These are phyloP conservation scores for Scaptomyza flava DNA, from an alignment of 2,888 invertebrate genomes.

Conservation along the genomic window DNA sequence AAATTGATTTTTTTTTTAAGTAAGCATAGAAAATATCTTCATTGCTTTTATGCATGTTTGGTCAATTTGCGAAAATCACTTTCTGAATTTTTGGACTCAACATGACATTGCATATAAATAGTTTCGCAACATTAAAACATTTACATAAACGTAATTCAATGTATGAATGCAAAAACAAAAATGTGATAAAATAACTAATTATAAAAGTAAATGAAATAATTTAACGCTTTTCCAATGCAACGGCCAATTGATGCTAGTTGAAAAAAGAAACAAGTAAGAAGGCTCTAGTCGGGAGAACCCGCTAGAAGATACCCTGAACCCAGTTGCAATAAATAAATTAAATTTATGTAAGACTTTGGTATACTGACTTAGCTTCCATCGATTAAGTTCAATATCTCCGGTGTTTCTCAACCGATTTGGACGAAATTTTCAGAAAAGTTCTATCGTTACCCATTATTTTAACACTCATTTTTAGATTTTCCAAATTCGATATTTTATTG, in stretches of 20 bases:
- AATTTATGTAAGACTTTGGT: too few species aligned
- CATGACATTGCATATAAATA: not conserved
- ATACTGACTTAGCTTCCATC: too few species aligned
- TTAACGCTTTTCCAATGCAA: not conserved
- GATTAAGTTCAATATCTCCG: too few species aligned
- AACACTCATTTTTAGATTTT: too few species aligned
- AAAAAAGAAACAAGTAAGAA: not conserved
- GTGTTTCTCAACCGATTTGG: too few species aligned
- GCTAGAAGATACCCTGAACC: too few species aligned
- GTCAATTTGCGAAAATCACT: not conserved
- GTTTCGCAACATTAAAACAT: not conserved
- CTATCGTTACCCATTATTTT: too few species aligned
- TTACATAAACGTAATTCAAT: constrained; percentile 6
- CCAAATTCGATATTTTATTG: too few species aligned
- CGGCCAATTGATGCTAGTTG: not conserved
- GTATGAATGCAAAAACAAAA: not conserved
- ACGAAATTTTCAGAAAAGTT: too few species aligned
- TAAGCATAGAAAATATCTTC: not conserved
- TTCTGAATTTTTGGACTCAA: not conserved
- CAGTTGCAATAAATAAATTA: too few species aligned
- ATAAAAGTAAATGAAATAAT: not conserved
- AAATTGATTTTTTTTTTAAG: not conserved
- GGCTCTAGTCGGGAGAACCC: too few species aligned
- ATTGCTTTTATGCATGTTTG: not conserved
- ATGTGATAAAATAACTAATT: not conserved